Percentiles rank a stretch among this genome's conserved stretches.
These are phyloP conservation scores for Prionailurus bengalensis DNA, from an alignment of 2,113 vertebrate species.

Conservation along the genomic window DNA sequence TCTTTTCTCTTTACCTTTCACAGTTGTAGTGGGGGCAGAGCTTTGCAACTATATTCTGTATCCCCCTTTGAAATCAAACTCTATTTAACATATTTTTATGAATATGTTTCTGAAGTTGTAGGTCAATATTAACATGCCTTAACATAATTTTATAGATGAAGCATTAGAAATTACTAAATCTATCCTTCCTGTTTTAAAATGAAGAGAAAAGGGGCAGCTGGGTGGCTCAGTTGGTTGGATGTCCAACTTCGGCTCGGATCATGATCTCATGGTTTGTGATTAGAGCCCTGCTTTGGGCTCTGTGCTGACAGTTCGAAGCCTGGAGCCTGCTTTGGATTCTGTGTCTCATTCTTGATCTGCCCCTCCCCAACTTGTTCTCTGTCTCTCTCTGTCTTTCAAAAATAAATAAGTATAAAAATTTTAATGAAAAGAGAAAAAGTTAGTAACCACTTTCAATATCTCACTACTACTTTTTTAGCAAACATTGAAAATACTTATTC, in stretches of 20 bases:
- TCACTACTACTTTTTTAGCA: neutral
- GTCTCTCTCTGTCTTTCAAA: too few species aligned
- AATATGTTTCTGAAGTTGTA: neutral
- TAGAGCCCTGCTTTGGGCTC: too few species aligned
- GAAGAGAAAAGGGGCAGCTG: neutral
- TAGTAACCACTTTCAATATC: neutral
- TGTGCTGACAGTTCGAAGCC: too few species aligned
- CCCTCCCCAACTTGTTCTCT: too few species aligned
- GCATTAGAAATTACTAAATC: neutral
- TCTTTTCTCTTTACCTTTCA: neutral
- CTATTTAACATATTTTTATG: neutral
- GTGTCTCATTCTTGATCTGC: too few species aligned
- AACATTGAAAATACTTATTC: neutral
- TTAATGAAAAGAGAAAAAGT: neutral
- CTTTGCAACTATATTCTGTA: neutral
- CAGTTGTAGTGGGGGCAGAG: neutral
- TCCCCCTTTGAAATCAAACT: neutral
- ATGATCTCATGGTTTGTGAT: too few species aligned
- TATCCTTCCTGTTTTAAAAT: neutral
- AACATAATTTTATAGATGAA: neutral
- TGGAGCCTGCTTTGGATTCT: too few species aligned
- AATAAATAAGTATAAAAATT: too few species aligned
- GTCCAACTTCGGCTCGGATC: too few species aligned
- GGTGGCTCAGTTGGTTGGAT: too few species aligned
- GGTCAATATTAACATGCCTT: neutral